Evolutionary conservation across 2,888 invertebrate species (phyloP).

Genomic region (Siphlonurus alternatus): DNA sequence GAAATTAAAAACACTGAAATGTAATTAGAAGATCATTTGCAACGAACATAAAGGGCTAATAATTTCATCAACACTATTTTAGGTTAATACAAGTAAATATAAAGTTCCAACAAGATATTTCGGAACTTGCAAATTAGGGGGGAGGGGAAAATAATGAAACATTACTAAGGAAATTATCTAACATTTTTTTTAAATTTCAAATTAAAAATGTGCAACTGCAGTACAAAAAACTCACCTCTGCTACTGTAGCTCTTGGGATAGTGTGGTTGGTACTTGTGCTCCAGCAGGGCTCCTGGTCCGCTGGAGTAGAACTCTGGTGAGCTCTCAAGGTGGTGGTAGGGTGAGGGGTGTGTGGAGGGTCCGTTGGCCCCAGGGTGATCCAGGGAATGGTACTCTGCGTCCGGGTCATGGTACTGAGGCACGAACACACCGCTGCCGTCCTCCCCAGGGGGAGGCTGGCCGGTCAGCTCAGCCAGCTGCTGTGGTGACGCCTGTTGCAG

Average conservation of each 20-base stretch:
- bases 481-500: not conserved
- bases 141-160: no score
- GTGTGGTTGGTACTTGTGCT: conserved; percentile 54
- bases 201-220: no score
- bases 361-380: conserved; percentile 26
- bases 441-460: not conserved
- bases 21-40: no score
- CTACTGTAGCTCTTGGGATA: conserved; percentile 51
- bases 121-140: no score
- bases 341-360: conserved; percentile 27
- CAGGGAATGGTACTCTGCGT: conserved; percentile 36
- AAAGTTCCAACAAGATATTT: no score
- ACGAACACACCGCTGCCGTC: no score
- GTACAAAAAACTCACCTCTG: conserved; percentile 48
- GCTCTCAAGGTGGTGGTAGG: conserved; percentile 41
- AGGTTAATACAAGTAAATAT: no score
- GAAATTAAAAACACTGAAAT: not conserved
- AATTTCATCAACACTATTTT: no score
- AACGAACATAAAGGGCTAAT: no score
- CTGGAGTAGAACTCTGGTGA: conserved; percentile 54
- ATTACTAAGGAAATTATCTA: no score
- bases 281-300: no score
- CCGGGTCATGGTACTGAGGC: conserved; percentile 30
- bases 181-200: no score
- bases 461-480: not conserved